Base-by-base conservation (phyloP, 1,140 invertebrate genomes). In the Ruditapes philippinarum region DNA sequence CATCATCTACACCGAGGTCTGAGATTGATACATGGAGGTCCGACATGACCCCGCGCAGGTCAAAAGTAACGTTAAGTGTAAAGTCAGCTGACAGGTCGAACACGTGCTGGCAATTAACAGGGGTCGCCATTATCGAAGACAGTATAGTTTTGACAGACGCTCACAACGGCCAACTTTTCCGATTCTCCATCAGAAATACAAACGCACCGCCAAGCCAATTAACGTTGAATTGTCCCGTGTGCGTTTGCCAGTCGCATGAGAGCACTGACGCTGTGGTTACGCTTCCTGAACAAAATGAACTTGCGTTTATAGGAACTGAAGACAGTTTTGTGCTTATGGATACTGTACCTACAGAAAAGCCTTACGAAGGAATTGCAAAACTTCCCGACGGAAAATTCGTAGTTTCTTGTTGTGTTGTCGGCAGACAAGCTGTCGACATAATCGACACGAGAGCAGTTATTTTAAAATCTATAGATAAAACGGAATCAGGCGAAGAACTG, bases 401-500 rank as follows among this genome's bases (percentile, higher is more conserved):
- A 0, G 87, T 89, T n/a, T 89, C 87, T 3, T 89, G 87, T 38
- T 89, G 87, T 38, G 68, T 82, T 5, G 49, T 89, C 28, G 87
- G 68, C 42, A 68, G 38, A 22, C 87, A 89, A 76, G 51, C 62
- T 28, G 54, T 89, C 42, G 87, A 89, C 65, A 73, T 89, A 3
- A 89, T 89, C 42, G 78, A 82, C 25, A n/a, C 45, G 28, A 57
- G 19, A 17, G 87, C 54, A 2, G 7, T n/a, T 25, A 68, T 89
- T 33, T 45, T 89, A 12, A 68, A 81, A 73, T 74, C 62, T n/a
- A 76, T 89, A 25, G 54, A 62, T 12, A 82, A 62, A 36, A 49
- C 68, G 9, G 65, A 60, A 2, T 38, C 79, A 0, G 87, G 87
- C 14, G 33, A 74, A 38, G 28, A 28, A 11, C 31, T 89, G 0